These are phyloP conservation scores for Pseudomugil tenellus DNA, from an alignment of 2,797 vertebrate genomes.

Conservation along the genomic window DNA sequence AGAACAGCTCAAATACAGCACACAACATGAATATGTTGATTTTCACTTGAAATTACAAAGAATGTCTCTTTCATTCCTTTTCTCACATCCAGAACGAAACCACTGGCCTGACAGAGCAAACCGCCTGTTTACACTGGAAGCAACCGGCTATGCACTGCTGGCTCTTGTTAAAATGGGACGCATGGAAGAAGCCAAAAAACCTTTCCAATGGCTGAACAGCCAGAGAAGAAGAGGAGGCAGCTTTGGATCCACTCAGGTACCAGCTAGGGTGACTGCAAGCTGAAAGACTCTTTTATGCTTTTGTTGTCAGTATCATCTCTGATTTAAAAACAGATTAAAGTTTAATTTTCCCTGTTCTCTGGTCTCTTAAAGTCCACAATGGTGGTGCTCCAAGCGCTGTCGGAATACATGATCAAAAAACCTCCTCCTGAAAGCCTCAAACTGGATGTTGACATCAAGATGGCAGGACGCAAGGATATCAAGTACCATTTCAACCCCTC, in stretches of 20 bases:
- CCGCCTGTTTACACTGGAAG: conserved; percentile 76
- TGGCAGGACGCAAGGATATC: conserved; percentile 69
- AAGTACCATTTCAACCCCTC: conserved; percentile 68
- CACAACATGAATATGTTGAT: no score
- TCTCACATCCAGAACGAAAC: conserved; percentile 51
- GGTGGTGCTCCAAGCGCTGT: conserved; percentile 83
- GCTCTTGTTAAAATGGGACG: conserved; percentile 71
- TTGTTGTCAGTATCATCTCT: background rate
- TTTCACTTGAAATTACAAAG: background rate
- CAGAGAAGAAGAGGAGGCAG: conserved; percentile 75
- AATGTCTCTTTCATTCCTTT: background rate
- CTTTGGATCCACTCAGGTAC: conserved; percentile 83
- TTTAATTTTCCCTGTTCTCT: background rate
- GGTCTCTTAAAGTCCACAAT: conserved; percentile 76
- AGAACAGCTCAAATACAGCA: no score
- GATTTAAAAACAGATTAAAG: background rate
- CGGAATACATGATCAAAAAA: conserved; percentile 75
- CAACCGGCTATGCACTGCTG: conserved; percentile 83
- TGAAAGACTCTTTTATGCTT: background rate
- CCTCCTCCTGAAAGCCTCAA: conserved; percentile 56
- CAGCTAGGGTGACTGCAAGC: background rate
- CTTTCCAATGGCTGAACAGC: conserved; percentile 80
- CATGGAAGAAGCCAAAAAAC: conserved; percentile 58
- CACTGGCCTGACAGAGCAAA: conserved; percentile 77
- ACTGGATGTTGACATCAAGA: conserved; percentile 75